These are phyloP conservation scores for Pogonocherus hispidulus DNA, from an alignment of 2,888 invertebrate genomes.

Conservation along the genomic window DNA sequence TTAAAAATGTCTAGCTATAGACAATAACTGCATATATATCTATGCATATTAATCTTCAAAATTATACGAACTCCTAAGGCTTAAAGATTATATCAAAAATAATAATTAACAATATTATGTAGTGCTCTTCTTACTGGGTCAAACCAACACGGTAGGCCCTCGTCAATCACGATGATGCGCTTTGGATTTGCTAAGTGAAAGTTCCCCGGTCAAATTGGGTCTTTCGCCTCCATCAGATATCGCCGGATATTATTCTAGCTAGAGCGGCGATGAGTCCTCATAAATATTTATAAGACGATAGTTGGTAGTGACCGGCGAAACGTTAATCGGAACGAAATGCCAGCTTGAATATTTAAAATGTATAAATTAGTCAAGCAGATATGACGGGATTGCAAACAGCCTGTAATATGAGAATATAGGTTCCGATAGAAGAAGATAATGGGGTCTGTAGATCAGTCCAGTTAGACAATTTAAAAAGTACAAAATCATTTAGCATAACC, in stretches of 20 bases:
- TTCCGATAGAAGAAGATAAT: no score
- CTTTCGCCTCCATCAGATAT: constrained; percentile 9
- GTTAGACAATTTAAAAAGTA: no score
- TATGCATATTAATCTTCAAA: no score
- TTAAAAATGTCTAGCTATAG: no score
- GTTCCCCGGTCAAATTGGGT: constrained; percentile 6
- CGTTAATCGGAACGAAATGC: constrained; percentile 21
- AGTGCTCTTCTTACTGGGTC: not conserved
- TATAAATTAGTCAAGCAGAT: constrained; percentile 3
- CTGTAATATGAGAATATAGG: not conserved
- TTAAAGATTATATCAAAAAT: no score
- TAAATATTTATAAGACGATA: constrained; percentile 17
- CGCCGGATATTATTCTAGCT: not conserved
- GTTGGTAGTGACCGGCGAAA: not conserved
- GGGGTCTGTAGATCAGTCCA: no score
- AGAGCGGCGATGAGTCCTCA: not conserved
- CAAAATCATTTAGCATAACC: no score
- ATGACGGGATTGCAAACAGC: not conserved
- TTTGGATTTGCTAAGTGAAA: constrained; percentile 10
- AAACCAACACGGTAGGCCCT: not conserved
- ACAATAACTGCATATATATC: no score
- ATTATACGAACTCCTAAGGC: no score
- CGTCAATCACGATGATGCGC: not conserved
- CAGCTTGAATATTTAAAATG: constrained; percentile 14
- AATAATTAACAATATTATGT: no score